Percentiles rank a stretch among this genome's conserved stretches.
Evolutionary conservation across 2,797 vertebrate species (phyloP).

Genomic region (Sarcoramphus papa): DNA sequence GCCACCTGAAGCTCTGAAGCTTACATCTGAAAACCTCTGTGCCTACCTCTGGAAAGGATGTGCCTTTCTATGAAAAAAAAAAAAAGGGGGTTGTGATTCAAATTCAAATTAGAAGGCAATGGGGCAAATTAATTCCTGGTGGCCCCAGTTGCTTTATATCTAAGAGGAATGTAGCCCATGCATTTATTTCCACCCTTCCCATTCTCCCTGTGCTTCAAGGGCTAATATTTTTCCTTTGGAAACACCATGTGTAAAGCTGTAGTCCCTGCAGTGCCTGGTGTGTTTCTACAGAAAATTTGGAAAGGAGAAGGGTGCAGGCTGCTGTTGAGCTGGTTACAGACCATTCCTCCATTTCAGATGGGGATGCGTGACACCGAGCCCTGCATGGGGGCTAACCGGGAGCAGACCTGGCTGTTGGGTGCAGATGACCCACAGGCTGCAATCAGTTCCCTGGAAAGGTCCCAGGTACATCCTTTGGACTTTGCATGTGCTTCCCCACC

Average conservation of each 20-base stretch:
- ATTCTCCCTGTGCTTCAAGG: neutral
- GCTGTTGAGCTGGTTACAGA: neutral
- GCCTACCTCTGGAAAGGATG: neutral
- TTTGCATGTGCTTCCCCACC: neutral
- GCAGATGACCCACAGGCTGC: neutral
- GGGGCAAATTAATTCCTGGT: neutral
- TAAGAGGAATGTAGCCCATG: neutral
- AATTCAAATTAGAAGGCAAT: neutral
- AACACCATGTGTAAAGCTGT: neutral
- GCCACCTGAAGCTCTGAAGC: neutral
- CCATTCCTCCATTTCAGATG: neutral
- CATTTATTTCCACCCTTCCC: neutral
- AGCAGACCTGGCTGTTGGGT: neutral
- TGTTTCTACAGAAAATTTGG: neutral
- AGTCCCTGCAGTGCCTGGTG: fast-evolving
- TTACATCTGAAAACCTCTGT: neutral
- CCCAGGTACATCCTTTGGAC: neutral
- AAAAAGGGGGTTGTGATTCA: neutral
- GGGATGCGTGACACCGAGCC: neutral
- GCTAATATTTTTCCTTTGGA: neutral
- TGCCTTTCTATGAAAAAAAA: neutral
- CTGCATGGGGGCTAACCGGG: fast-evolving
- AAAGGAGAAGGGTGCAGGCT: neutral
- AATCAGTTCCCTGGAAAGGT: neutral
- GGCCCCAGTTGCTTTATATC: neutral